Evolutionary conservation across 2,888 invertebrate species (phyloP).

Genomic region (Cantharis rufa): DNA sequence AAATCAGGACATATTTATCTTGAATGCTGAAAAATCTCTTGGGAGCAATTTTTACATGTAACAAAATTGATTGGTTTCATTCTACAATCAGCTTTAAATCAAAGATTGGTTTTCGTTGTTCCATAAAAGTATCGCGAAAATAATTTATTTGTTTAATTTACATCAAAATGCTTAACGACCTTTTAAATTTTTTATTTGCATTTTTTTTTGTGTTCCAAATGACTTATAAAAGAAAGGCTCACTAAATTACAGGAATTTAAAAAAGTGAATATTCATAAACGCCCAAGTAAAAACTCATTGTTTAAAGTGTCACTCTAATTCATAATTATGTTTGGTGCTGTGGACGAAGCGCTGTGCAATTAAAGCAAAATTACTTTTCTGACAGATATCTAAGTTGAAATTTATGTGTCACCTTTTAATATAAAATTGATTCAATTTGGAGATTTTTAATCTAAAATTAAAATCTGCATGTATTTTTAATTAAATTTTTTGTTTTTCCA

Average conservation of each 20-base stretch:
- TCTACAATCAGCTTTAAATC: background rate
- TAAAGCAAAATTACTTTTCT: slow-evolving; percentile 1
- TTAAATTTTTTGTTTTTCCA: background rate
- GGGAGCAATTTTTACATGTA: background rate
- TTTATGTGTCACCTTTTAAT: background rate
- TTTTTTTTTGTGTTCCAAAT: slow-evolving; percentile 11
- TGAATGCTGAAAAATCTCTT: background rate
- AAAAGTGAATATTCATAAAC: slow-evolving; percentile 19
- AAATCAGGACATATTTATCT: slow-evolving; percentile 5
- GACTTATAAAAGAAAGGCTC: background rate
- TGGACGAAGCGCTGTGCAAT: background rate
- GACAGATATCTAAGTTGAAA: background rate
- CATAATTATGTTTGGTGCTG: slow-evolving; percentile 8
- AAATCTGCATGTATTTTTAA: background rate
- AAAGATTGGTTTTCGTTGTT: background rate
- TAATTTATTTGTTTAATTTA: background rate
- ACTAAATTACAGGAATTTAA: background rate
- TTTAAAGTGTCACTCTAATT: slow-evolving; percentile 9
- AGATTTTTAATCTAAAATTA: background rate
- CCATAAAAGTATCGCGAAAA: background rate
- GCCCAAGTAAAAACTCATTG: background rate
- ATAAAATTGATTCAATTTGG: background rate
- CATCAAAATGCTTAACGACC: slow-evolving; percentile 9
- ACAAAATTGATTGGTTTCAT: slow-evolving; percentile 1
- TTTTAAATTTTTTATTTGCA: slow-evolving; percentile 5